These are phyloP conservation scores for Lasius platythorax DNA, from an alignment of 2,888 invertebrate species.

Conservation along the genomic window DNA sequence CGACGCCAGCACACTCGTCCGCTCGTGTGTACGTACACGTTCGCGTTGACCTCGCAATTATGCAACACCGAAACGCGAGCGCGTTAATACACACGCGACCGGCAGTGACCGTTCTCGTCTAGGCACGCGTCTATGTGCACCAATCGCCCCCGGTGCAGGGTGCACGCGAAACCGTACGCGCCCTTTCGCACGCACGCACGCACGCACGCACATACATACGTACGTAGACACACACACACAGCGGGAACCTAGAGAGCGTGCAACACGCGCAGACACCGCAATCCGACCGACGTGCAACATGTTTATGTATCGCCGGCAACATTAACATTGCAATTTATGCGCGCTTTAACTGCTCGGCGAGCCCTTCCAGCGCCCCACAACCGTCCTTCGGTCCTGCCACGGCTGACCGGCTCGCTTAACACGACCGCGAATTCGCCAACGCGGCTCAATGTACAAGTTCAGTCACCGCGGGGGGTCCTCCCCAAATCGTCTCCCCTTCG, in stretches of 20 bases:
- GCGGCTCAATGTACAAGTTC: constrained; percentile 80
- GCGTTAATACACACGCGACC: constrained; percentile 22
- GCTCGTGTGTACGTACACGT: not conserved
- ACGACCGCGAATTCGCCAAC: constrained; percentile 82
- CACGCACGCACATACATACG: constrained; percentile 11
- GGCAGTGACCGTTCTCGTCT: constrained; percentile 42
- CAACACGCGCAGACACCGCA: constrained; percentile 76
- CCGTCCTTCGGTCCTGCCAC: constrained; percentile 38
- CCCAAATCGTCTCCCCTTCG: constrained; percentile 9
- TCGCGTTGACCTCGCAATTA: constrained; percentile 38
- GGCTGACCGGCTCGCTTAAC: constrained; percentile 74
- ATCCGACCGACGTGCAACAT: constrained; percentile 83
- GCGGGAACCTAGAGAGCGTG: constrained; percentile 63
- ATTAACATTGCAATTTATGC: constrained; percentile 85
- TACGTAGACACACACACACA: constrained; percentile 35
- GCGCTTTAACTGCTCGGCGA: constrained; percentile 79
- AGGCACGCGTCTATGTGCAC: constrained; percentile 50
- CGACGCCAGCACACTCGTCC: constrained; percentile 19
- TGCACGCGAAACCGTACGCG: constrained; percentile 35
- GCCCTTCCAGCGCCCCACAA: constrained; percentile 60
- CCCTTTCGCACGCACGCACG: constrained; percentile 28
- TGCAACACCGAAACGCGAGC: constrained; percentile 23
- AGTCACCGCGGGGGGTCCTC: constrained; percentile 77
- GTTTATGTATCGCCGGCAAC: constrained; percentile 84
- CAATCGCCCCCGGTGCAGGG: constrained; percentile 31